These are phyloP conservation scores for Acrocephalus arundinaceus DNA, from an alignment of 2,113 vertebrate species.

Conservation along the genomic window DNA sequence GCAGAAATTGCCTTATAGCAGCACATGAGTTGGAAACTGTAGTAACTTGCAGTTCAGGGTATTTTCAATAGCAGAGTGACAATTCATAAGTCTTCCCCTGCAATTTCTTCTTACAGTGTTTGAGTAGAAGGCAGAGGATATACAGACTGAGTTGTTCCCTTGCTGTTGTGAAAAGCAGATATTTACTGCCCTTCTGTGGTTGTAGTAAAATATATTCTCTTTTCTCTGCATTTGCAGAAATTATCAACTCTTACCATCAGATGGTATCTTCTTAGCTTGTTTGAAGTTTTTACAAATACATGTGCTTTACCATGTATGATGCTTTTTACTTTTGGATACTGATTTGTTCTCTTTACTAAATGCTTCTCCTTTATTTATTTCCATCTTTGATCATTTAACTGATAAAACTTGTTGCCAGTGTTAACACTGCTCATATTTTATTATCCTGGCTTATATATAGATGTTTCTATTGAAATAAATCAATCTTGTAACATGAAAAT, in stretches of 20 bases:
- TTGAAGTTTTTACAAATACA: not conserved
- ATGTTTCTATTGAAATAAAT: slow-evolving; percentile 39
- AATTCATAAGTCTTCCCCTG: fast-evolving
- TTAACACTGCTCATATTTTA: slow-evolving; percentile 52
- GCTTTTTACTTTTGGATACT: not conserved
- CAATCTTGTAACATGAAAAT: slow-evolving; percentile 52
- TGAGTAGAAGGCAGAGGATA: not conserved
- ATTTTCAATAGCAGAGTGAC: not conserved
- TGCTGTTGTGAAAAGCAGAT: not conserved
- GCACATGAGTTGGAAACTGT: not conserved
- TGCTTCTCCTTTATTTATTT: not conserved
- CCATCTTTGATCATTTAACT: slow-evolving; percentile 52
- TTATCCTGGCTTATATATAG: slow-evolving; percentile 24
- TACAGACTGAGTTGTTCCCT: not conserved
- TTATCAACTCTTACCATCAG: not conserved
- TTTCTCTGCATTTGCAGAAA: not conserved
- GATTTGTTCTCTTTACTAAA: not conserved
- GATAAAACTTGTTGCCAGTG: slow-evolving; percentile 6
- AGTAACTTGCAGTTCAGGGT: not conserved
- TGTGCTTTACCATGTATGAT: not conserved
- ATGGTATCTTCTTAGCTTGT: not conserved
- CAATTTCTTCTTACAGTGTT: not conserved
- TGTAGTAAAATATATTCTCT: not conserved
- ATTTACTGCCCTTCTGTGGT: not conserved
- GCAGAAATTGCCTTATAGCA: not conserved